Evolutionary conservation across 2,113 vertebrate genomes (phyloP).

Genomic region (Grammomys dolichurus): DNA sequence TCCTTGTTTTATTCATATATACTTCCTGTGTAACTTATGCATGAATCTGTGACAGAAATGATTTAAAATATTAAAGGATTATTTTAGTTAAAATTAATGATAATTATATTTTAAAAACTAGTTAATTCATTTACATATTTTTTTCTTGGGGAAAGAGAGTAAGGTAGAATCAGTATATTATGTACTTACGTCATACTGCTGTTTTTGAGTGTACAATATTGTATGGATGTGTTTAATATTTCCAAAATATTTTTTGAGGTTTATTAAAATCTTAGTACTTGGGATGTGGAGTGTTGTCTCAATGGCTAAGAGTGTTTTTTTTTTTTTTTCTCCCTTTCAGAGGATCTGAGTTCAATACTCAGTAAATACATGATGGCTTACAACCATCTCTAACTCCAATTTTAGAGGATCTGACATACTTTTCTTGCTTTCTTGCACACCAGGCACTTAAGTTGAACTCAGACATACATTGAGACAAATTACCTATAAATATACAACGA

Average conservation of each 20-base stretch:
- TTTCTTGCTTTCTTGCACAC: neutral
- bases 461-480: neutral
- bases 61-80: neutral
- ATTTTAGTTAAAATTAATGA: neutral
- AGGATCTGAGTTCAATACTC: neutral
- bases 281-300: neutral
- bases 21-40: neutral
- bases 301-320: neutral
- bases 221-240: neutral
- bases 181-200: neutral
- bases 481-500: neutral
- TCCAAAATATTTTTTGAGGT: neutral
- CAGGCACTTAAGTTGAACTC: neutral
- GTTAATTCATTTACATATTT: neutral
- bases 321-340: neutral
- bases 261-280: neutral
- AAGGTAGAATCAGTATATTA: neutral
- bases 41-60: neutral
- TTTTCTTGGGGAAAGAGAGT: neutral
- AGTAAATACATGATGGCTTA: neutral
- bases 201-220: neutral
- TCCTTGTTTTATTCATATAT: neutral
- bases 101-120: neutral
- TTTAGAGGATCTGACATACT: too few species aligned
- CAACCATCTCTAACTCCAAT: neutral